phyloP scores from a whole-genome alignment of 2,113 vertebrate species.

The Tenrec ecaudatus region DNA sequence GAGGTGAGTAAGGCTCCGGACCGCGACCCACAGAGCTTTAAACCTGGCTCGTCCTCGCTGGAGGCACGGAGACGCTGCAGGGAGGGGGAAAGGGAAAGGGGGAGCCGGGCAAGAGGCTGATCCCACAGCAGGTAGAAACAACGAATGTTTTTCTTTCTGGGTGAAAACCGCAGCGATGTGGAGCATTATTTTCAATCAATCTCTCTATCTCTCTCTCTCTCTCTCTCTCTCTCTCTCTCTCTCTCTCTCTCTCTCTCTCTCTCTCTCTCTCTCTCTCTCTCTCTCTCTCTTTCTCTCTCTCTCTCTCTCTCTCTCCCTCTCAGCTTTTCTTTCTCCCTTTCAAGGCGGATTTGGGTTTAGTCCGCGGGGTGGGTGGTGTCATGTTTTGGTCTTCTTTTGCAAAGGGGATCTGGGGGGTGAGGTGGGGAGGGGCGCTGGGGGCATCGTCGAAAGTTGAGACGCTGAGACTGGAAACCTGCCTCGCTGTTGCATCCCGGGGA shows the following conservation, averaged over 20 bases:
- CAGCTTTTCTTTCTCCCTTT: background rate
- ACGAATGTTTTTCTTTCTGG: conserved; percentile 70
- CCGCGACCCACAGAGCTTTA: conserved; percentile 10
- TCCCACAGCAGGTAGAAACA: conserved; percentile 71
- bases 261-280: too few relatives aligned
- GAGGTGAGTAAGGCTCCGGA: conserved; percentile 83
- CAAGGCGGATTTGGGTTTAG: conserved; percentile 47
- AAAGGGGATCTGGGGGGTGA: conserved; percentile 66
- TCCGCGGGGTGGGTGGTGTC: conserved; percentile 61
- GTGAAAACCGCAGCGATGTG: conserved; percentile 83
- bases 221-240: too few relatives aligned
- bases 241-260: too few relatives aligned
- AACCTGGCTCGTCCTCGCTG: conserved; percentile 52
- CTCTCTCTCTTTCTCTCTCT: too few relatives aligned
- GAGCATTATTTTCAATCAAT: conserved; percentile 66
- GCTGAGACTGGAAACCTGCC: conserved; percentile 77
- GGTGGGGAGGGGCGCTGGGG: conserved; percentile 71
- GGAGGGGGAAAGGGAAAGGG: background rate
- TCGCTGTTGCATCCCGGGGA: conserved; percentile 21
- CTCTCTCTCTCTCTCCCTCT: too few relatives aligned
- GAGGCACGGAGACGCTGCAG: background rate
- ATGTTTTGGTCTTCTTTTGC: conserved; percentile 2
- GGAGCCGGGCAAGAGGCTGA: conserved; percentile 48
- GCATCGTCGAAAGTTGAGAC: conserved; percentile 85
- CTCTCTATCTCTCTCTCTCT: too few relatives aligned